A percentile compares a stretch with the other conserved stretches of the same genome.
These are phyloP conservation scores for Bombus vancouverensis DNA, from an alignment of 1,140 invertebrate species.

Conservation along the genomic window DNA sequence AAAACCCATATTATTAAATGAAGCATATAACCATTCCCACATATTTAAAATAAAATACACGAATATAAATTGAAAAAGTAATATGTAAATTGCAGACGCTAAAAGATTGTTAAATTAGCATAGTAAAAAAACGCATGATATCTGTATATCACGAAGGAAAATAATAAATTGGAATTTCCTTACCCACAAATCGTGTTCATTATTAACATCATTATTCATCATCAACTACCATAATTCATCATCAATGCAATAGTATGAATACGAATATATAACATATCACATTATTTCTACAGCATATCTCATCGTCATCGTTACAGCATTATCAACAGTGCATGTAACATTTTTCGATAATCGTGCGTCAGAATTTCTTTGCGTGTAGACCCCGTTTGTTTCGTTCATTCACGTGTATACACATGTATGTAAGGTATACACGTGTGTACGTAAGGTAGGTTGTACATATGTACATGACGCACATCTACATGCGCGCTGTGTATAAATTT, in stretches of 20 bases:
- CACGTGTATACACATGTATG: slow-evolving; percentile 16
- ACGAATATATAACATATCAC: slow-evolving; percentile 49
- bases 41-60: slow-evolving; percentile 30
- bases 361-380: slow-evolving; percentile 59
- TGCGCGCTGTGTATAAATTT: slow-evolving; percentile 2
- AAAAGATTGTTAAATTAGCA: slow-evolving; percentile 30
- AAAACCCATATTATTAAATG: slow-evolving; percentile 1
- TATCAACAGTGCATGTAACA: slow-evolving; percentile 36
- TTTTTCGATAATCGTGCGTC: slow-evolving; percentile 44
- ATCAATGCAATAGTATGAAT: slow-evolving; percentile 64
- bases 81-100: slow-evolving; percentile 27
- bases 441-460: slow-evolving; percentile 8
- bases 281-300: slow-evolving; percentile 44
- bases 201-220: slow-evolving; percentile 63
- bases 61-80: slow-evolving; percentile 17
- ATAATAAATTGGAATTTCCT: slow-evolving; percentile 68
- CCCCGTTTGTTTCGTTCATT: slow-evolving; percentile 44
- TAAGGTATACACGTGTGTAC: slow-evolving; percentile 3
- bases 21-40: slow-evolving; percentile 42
- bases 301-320: slow-evolving; percentile 62
- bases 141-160: slow-evolving; percentile 19
- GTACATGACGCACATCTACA: background rate
- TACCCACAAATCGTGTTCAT: slow-evolving; percentile 65
- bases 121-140: slow-evolving; percentile 14
- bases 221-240: slow-evolving; percentile 62